These are phyloP conservation scores for Myanophis thanlyinensis DNA, from an alignment of 2,113 vertebrate genomes.

Conservation along the genomic window DNA sequence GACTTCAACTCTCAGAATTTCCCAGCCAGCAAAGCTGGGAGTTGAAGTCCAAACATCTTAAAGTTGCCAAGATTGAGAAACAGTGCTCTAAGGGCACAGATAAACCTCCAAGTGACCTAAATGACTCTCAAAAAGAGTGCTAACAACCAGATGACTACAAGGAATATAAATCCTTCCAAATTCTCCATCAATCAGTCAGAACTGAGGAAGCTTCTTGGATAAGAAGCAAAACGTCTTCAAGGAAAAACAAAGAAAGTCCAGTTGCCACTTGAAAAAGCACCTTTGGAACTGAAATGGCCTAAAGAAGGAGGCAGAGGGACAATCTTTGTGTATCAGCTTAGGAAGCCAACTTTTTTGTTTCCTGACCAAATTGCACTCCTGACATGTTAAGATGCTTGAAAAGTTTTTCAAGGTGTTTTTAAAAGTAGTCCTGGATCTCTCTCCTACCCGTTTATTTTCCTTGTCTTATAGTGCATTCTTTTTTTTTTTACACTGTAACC, in stretches of 20 bases:
- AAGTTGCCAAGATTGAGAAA: too few relatives aligned
- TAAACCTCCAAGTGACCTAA: background rate
- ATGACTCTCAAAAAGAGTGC: background rate
- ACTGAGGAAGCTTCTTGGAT: background rate
- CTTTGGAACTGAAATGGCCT: background rate
- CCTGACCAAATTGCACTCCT: background rate
- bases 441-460: background rate
- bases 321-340: background rate
- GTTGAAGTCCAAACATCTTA: too few relatives aligned
- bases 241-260: background rate
- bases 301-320: background rate
- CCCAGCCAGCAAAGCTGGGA: too few relatives aligned
- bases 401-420: background rate
- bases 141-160: background rate
- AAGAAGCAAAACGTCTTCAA: background rate
- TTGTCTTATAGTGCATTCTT: background rate
- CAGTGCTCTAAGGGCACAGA: background rate
- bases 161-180: background rate
- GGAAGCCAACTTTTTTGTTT: background rate
- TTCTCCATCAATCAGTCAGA: background rate
- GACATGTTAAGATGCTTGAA: background rate
- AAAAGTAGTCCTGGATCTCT: background rate
- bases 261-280: background rate
- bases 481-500: background rate
- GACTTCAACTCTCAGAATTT: too few relatives aligned